Conservation (phyloP, 2,888 invertebrate species). For the Pyrochroa serraticornis region DNA sequence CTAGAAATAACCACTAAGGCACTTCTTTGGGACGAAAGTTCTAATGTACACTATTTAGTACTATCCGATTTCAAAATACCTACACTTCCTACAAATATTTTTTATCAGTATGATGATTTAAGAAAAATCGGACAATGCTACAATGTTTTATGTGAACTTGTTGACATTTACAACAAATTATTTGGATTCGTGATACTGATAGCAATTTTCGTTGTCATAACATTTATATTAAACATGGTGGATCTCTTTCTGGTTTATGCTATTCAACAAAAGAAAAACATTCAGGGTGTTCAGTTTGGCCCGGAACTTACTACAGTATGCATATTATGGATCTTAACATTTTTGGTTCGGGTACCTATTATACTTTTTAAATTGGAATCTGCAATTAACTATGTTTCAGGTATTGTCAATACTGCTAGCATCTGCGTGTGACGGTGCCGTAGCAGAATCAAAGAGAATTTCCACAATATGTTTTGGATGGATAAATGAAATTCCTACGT, state of each 20-base stretch:
- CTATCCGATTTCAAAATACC: no score
- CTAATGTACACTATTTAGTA: neutral
- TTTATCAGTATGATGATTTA: neutral
- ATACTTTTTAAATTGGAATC: neutral
- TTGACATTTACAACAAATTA: constrained; percentile 11
- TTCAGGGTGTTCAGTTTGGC: constrained; percentile 2
- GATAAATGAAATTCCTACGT: constrained; percentile 14
- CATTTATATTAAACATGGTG: constrained; percentile 12
- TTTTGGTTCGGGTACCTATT: constrained; percentile 7
- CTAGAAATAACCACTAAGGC: constrained; percentile 4
- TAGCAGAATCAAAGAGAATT: constrained; percentile 1
- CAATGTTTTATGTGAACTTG: constrained; percentile 1
- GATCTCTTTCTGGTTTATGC: constrained; percentile 20
- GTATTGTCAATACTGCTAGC: constrained; percentile 10
- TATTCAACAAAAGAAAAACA: neutral
- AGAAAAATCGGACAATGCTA: neutral
- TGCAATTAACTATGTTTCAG: neutral
- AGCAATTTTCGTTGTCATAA: constrained; percentile 1
- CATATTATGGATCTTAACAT: constrained; percentile 11
- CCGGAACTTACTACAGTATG: constrained; percentile 4
- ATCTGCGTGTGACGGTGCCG: constrained; percentile 7
- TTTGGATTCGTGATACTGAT: constrained; percentile 7
- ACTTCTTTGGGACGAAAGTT: constrained; percentile 7
- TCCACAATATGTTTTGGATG: constrained; percentile 3
- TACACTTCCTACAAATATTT: no score